Percentiles rank a stretch among this genome's conserved stretches.
Conservation (phyloP, 1,140 invertebrate genomes). For the Ostrea denselamellosa region DNA sequence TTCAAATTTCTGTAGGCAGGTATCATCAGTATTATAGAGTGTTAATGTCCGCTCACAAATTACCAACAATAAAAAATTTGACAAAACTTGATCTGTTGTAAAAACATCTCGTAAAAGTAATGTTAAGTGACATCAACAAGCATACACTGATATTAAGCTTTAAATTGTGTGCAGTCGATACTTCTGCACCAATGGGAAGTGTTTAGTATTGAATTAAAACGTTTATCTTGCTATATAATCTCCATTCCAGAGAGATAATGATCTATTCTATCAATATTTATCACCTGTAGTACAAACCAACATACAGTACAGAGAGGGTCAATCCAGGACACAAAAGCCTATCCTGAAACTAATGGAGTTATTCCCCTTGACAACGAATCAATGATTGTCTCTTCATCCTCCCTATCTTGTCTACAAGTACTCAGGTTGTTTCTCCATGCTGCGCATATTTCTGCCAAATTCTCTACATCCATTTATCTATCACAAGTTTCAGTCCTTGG, state of each 20-base stretch:
- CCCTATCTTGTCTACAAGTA: too few relatives aligned
- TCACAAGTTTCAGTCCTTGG: too few relatives aligned
- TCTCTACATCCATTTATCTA: too few relatives aligned
- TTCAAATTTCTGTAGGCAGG: neutral
- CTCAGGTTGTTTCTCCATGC: too few relatives aligned
- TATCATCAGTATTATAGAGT: neutral
- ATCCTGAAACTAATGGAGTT: neutral
- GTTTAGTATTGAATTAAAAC: constrained; percentile 11
- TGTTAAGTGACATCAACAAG: neutral
- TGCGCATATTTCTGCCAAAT: too few relatives aligned
- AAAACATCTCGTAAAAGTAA: neutral
- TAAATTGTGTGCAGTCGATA: constrained; percentile 12
- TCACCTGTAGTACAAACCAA: neutral
- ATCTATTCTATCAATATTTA: neutral
- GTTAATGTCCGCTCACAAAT: constrained; percentile 14
- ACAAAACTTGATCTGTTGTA: neutral
- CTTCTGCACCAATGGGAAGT: neutral
- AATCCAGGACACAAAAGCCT: neutral
- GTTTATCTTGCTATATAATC: neutral
- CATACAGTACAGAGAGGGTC: too few relatives aligned
- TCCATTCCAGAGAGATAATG: neutral
- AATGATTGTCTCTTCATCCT: too few relatives aligned
- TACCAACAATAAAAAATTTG: neutral
- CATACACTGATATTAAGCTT: neutral
- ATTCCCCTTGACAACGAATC: neutral